Percentiles rank a stretch among this genome's conserved stretches.
Conservation (phyloP, 2,888 invertebrate genomes). For the Tiliacea aurago region DNA sequence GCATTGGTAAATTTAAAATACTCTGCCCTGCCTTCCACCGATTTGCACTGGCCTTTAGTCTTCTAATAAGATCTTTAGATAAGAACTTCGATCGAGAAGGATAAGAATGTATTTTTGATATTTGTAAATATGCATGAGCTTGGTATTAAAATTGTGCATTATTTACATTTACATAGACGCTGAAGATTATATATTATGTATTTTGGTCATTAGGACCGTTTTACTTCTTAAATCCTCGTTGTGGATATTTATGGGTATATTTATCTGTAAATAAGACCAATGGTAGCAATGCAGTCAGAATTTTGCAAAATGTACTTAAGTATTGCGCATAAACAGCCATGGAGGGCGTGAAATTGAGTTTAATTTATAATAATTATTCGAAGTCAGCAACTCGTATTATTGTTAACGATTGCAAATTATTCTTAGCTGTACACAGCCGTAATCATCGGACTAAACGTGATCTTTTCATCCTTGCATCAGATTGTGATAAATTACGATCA, state of each 20-base stretch:
- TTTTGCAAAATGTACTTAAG: constrained; percentile 6
- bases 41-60: not conserved
- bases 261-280: not conserved
- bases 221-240: not conserved
- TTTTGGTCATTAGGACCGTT: not conserved
- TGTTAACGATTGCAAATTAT: constrained; percentile 75
- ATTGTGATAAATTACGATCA: constrained; percentile 77
- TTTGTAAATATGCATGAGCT: constrained; percentile 25
- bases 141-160: not conserved
- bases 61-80: constrained; percentile 38
- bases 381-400: constrained; percentile 67
- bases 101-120: constrained; percentile 33
- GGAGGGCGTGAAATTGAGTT: constrained; percentile 29
- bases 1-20: too few species aligned
- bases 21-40: too few species aligned
- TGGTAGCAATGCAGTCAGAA: not conserved
- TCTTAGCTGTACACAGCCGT: constrained; percentile 69
- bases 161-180: not conserved
- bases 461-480: constrained; percentile 76
- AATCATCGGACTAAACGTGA: constrained; percentile 75
- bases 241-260: not conserved
- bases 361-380: constrained; percentile 59
- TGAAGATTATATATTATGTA: not conserved
- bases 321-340: constrained; percentile 3
- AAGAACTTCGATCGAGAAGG: too few species aligned